Conservation (phyloP, 1,140 invertebrate species). For the Zaprionus taronus region DNA sequence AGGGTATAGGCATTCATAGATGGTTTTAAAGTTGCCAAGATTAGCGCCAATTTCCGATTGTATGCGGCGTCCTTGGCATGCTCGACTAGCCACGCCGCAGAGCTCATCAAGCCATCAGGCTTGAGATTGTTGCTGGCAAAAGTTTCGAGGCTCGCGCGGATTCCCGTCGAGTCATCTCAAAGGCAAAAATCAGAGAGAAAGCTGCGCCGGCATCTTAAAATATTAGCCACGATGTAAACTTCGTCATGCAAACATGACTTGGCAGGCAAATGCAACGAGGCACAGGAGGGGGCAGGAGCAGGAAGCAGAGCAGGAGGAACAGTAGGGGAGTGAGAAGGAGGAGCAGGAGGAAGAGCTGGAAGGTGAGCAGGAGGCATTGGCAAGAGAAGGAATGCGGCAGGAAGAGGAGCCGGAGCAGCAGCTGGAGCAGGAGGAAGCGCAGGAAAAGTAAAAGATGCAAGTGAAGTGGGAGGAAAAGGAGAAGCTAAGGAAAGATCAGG, state of each 20-base stretch:
- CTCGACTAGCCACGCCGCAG: neutral
- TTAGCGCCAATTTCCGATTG: conserved; percentile 61
- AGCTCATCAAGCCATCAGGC: conserved; percentile 11
- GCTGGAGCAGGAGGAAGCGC: neutral
- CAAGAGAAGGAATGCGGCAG: neutral
- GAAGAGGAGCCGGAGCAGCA: neutral
- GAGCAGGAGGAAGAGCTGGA: neutral
- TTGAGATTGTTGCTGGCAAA: neutral
- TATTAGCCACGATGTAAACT: conserved; percentile 60
- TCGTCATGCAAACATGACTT: conserved; percentile 81
- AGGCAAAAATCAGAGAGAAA: conserved; percentile 26
- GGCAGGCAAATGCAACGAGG: conserved; percentile 41
- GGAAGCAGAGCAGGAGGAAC: neutral
- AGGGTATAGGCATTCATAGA: conserved; percentile 14
- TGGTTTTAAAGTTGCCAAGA: conserved; percentile 37
- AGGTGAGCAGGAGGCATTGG: neutral
- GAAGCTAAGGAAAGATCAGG: too few relatives aligned
- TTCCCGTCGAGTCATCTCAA: conserved; percentile 26
- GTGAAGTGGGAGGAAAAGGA: too few relatives aligned
- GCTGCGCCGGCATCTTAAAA: conserved; percentile 54
- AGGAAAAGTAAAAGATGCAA: neutral
- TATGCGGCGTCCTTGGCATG: conserved; percentile 7
- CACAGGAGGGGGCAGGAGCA: neutral
- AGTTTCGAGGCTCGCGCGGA: conserved; percentile 16
- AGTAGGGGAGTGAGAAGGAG: neutral